phyloP scores from a whole-genome alignment of 2,797 vertebrate species.

The Aphelocoma californica region DNA sequence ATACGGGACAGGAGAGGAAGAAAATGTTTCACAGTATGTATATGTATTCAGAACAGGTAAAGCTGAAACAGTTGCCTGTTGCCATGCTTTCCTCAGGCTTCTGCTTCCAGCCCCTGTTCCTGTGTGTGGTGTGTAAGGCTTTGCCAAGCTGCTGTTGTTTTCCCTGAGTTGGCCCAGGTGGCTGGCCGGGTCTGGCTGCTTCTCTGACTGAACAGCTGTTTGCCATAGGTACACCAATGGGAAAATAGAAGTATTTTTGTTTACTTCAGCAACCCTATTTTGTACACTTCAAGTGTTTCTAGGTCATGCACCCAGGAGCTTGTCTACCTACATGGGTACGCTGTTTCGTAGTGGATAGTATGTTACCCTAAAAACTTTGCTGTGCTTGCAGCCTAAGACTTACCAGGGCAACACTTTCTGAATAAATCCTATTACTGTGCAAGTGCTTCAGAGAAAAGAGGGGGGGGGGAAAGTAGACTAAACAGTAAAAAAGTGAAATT shows the following conservation, averaged over 20 bases:
- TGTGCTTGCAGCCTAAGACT: not conserved
- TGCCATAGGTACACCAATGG: not conserved
- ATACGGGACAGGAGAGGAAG: fast-evolving
- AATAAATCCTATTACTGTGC: not conserved
- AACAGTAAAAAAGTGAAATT: not conserved
- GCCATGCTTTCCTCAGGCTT: not conserved
- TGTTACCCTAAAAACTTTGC: not conserved
- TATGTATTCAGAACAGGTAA: not conserved
- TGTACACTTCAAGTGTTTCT: not conserved
- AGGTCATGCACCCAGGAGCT: not conserved
- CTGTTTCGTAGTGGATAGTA: not conserved
- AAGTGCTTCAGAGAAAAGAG: not conserved
- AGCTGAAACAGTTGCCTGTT: not conserved
- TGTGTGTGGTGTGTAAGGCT: fast-evolving
- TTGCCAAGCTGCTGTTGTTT: not conserved
- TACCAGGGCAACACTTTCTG: not conserved
- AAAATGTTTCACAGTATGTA: not conserved
- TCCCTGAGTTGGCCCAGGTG: not conserved
- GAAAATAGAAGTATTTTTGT: not conserved
- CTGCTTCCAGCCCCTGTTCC: not conserved
- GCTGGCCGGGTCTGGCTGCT: not conserved
- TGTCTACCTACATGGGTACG: not conserved
- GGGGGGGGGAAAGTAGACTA: fast-evolving
- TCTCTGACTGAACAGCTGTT: not conserved
- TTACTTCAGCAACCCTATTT: fast-evolving